Evolutionary conservation across 2,888 invertebrate species (phyloP).

Genomic region (Mesochorus sp.): DNA sequence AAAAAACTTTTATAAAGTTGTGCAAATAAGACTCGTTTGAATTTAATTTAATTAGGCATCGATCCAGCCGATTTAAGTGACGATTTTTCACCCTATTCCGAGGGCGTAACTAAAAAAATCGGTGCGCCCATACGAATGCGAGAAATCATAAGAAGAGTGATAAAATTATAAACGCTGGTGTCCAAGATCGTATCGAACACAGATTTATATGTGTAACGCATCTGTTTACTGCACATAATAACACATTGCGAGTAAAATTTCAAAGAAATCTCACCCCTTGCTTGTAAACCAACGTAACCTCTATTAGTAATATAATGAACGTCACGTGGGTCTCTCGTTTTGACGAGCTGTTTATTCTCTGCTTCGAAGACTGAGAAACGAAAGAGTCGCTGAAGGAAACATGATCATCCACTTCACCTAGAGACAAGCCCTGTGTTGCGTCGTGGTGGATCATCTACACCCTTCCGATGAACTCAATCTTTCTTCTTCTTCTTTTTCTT

Average conservation of each 20-base stretch:
- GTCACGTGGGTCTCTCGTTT: slow-evolving; percentile 56
- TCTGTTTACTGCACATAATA: too few species aligned
- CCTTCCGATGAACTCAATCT: slow-evolving; percentile 19
- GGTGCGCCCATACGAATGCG: too few species aligned
- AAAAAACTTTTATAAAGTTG: too few species aligned
- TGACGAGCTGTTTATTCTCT: slow-evolving; percentile 61
- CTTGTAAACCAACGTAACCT: slow-evolving; percentile 14
- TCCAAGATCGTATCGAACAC: slow-evolving; percentile 25
- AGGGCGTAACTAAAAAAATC: too few species aligned
- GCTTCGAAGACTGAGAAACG: slow-evolving; percentile 25
- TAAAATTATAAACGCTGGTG: too few species aligned
- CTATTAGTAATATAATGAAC: slow-evolving; percentile 57
- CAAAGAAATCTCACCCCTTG: slow-evolving; percentile 44
- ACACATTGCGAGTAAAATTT: slow-evolving; percentile 15
- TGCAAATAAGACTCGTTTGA: too few species aligned
- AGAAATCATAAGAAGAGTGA: too few species aligned
- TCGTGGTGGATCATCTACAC: background rate
- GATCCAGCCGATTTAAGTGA: too few species aligned
- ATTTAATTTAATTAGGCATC: too few species aligned
- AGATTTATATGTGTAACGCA: background rate
- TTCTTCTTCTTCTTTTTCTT: slow-evolving; percentile 11
- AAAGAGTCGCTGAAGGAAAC: slow-evolving; percentile 49
- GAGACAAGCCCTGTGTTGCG: slow-evolving; percentile 45
- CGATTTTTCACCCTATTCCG: too few species aligned
- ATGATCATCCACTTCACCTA: slow-evolving; percentile 62